phyloP scores from a whole-genome alignment of 2,113 vertebrate genomes.

The Anhinga rufa region DNA sequence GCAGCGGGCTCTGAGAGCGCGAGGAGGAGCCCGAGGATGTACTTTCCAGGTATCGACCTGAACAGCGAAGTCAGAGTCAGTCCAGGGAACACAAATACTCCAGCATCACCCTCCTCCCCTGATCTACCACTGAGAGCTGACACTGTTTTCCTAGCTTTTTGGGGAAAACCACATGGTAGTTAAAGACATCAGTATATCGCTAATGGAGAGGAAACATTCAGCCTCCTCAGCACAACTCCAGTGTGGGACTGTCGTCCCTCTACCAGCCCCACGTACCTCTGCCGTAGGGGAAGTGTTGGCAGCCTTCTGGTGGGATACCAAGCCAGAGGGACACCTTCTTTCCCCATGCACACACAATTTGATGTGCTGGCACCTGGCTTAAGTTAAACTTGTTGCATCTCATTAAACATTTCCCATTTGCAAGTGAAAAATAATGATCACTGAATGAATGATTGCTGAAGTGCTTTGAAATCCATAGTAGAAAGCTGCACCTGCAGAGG shows the following conservation, averaged over 20 bases:
- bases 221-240: neutral
- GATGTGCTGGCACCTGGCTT: neutral
- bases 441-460: neutral
- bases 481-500: neutral
- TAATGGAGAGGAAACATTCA: neutral
- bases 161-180: neutral
- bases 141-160: neutral
- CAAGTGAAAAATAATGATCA: neutral
- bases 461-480: neutral
- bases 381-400: neutral
- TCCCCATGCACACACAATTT: accelerated
- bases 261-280: neutral
- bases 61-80: conserved; percentile 14
- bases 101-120: neutral
- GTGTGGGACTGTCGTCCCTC: neutral
- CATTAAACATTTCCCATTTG: neutral
- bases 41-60: conserved; percentile 83
- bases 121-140: neutral
- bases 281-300: neutral
- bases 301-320: neutral
- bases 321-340: neutral
- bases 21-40: conserved; percentile 88
- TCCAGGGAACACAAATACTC: neutral
- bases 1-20: conserved; percentile 84
- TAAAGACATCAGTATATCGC: neutral